Evolutionary conservation across 1,140 invertebrate genomes (phyloP).

Genomic region (Rhopalosiphum maidis): DNA sequence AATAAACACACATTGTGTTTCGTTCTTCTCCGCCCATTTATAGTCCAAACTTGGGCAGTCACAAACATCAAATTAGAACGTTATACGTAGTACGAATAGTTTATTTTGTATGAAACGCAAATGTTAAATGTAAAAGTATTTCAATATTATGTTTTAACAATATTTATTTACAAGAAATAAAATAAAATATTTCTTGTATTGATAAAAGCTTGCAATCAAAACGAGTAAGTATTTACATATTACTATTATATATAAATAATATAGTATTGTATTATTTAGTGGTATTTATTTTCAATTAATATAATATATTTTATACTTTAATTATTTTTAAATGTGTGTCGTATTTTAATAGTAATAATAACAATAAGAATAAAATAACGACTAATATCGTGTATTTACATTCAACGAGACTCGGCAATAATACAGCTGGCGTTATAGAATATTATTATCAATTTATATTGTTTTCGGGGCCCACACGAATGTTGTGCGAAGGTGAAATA

Average conservation of each 20-base stretch:
- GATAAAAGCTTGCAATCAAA: too few species aligned
- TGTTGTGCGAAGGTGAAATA: neutral
- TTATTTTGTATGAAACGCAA: neutral
- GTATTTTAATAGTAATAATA: neutral
- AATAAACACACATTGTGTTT: constrained; percentile 6
- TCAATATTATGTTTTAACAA: neutral
- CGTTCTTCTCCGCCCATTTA: neutral
- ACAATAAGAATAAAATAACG: neutral
- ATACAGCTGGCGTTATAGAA: neutral
- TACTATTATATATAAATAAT: too few species aligned
- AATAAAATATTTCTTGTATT: too few species aligned
- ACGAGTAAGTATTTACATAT: too few species aligned
- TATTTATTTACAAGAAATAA: too few species aligned
- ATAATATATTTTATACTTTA: too few species aligned
- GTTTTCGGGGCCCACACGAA: neutral
- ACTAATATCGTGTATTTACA: neutral
- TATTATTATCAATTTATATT: neutral
- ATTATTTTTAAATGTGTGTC: neutral
- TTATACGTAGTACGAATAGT: neutral
- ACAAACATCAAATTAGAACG: neutral
- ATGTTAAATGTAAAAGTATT: neutral
- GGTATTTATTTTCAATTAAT: too few species aligned
- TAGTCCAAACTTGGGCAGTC: neutral
- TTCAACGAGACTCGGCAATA: neutral
- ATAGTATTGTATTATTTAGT: too few species aligned